Evolutionary conservation across 2,113 vertebrate genomes (phyloP).

Genomic region (Empidonax alnorum): DNA sequence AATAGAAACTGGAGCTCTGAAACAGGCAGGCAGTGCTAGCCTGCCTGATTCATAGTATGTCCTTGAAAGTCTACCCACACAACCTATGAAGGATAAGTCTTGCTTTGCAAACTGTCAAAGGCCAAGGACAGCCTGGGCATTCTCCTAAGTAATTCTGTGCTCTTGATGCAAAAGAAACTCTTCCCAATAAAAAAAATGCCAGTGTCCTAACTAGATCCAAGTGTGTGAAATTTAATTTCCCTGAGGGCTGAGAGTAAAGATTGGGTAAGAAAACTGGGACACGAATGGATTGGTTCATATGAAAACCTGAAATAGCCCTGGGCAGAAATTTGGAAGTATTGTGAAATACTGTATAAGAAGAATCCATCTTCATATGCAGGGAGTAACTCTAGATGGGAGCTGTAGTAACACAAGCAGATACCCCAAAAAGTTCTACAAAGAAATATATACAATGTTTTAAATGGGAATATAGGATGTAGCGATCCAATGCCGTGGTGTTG

Average conservation of each 20-base stretch:
- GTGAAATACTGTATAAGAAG: constrained; percentile 28
- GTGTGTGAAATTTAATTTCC: constrained; percentile 67
- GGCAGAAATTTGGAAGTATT: constrained; percentile 57
- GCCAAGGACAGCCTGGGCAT: background rate
- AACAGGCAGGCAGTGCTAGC: background rate
- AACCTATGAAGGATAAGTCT: background rate
- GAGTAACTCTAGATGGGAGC: constrained; percentile 26
- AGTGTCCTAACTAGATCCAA: constrained; percentile 48
- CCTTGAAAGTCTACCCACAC: background rate
- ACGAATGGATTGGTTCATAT: constrained; percentile 59
- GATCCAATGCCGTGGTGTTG: background rate
- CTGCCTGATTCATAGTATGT: background rate
- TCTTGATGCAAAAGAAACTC: constrained; percentile 5
- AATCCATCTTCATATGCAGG: constrained; percentile 37
- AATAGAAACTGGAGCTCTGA: background rate
- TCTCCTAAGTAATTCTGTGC: background rate
- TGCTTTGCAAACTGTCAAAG: background rate
- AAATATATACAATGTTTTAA: background rate
- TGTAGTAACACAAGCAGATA: background rate
- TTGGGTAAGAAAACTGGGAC: constrained; percentile 68
- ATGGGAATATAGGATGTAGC: background rate
- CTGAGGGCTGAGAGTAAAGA: constrained; percentile 52
- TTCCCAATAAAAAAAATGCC: background rate
- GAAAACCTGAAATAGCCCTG: constrained; percentile 58
- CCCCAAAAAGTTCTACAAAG: background rate